Percentiles rank a stretch among this genome's conserved stretches.
Evolutionary conservation across 2,113 vertebrate species (phyloP).

Genomic region (Alectura lathami): DNA sequence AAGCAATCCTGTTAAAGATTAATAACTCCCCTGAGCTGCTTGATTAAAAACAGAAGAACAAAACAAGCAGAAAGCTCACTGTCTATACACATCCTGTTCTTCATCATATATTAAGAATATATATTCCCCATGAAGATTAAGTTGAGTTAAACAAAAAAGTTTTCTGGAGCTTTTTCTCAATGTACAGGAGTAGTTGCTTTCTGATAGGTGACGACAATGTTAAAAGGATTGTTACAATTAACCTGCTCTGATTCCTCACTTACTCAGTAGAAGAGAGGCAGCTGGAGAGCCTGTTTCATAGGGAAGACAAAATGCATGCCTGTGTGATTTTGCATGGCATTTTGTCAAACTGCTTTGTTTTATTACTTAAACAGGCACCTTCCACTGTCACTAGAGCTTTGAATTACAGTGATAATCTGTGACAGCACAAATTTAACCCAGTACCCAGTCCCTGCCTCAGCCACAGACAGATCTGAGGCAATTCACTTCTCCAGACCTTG

Average conservation of each 20-base stretch:
- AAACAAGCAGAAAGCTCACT: neutral
- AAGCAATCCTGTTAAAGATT: neutral
- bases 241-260: neutral
- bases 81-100: neutral
- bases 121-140: neutral
- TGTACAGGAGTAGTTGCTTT: neutral
- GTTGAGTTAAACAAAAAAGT: neutral
- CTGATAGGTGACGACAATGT: neutral
- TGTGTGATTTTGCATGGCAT: neutral
- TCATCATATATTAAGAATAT: neutral
- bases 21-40: neutral
- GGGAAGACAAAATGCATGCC: neutral
- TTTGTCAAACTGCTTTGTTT: neutral
- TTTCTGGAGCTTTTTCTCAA: neutral
- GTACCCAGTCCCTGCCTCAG: neutral
- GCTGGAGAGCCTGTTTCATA: neutral
- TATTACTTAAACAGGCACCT: neutral
- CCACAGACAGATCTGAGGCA: neutral
- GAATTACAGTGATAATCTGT: neutral
- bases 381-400: neutral
- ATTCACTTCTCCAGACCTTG: neutral
- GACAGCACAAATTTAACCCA: neutral
- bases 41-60: conserved; percentile 1
- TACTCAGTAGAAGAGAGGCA: neutral
- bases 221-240: neutral